Base-by-base conservation (phyloP, 2,888 invertebrate genomes). In the Hypena proboscidalis region DNA sequence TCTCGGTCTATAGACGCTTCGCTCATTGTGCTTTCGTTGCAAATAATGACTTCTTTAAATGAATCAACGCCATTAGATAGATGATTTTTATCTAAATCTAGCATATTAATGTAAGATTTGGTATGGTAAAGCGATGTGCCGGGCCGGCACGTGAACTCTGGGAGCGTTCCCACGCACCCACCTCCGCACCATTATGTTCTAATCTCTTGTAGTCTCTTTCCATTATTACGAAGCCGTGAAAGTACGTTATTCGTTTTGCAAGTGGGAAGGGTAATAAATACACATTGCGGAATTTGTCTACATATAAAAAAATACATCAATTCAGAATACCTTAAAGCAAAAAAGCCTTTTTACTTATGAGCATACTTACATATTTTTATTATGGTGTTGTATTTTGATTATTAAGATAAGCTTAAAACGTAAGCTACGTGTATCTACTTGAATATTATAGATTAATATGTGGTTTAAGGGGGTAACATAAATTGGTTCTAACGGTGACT, bases 151-250 rank as follows among this genome's bases (percentile, higher is more conserved):
- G 83, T 85, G 86, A 89, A 83, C 84, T 82, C 89, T 90, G 90
- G 89, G 90, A 90, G 89, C 78, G 80, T 90, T 90, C 90, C 90
- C 90, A 90, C 90, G 90, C 86, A 80, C 73, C 86, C 90, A 87
- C 90, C 90, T 88, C 86, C 87, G 80, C 87, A 85, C 84, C 77
- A 90, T 89, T 89, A 90, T 90, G 87, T 87, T 88, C 83, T 87
- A 88, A 89, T 88, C 86, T 89, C 85, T 85, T 80, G 77, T 72
- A 85, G 82, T 86, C 83, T 87, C 81, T 83, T 88, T 85, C 80
- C 80, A 85, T 87, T 90, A 89, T 85, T 87, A 83, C 80, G 77
- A 82, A 79, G 82, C 81, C 77, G 88, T 82, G 90, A 90, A 90
- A 90, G 89, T 88, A 83, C 76, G 72, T 71, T 58, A 74, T 81